These are phyloP conservation scores for Sarcophaga peregrina DNA, from an alignment of 1,140 invertebrate genomes.

Conservation along the genomic window DNA sequence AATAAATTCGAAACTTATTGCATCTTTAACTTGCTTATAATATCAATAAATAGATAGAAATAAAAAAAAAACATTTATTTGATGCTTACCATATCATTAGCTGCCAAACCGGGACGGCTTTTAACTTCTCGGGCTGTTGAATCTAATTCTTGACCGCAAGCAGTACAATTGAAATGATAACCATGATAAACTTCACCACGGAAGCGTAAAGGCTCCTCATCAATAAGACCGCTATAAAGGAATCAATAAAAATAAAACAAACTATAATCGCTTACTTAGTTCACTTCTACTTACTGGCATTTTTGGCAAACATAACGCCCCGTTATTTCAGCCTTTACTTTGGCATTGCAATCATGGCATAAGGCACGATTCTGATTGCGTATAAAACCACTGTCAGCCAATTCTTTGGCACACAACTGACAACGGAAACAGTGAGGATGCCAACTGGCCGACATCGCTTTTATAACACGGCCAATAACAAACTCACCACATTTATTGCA, in stretches of 20 bases:
- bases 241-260: conserved; percentile 2
- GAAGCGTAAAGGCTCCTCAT: conserved; percentile 95
- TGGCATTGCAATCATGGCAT: conserved; percentile 97
- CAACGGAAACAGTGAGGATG: conserved; percentile 98
- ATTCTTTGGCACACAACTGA: conserved; percentile 88
- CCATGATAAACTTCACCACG: conserved; percentile 98
- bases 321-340: conserved; percentile 92
- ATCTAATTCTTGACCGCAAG: conserved; percentile 87
- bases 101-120: conserved; percentile 86
- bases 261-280: background rate
- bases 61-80: too few relatives aligned
- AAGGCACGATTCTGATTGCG: conserved; percentile 92
- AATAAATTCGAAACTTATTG: too few relatives aligned
- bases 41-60: too few relatives aligned
- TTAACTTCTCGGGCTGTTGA: conserved; percentile 95
- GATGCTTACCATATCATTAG: conserved; percentile 91
- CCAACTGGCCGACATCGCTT: conserved; percentile 99
- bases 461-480: conserved; percentile 97
- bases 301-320: conserved; percentile 99
- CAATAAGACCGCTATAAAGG: conserved; percentile 86
- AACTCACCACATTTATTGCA: conserved; percentile 98
- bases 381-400: conserved; percentile 98
- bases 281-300: conserved; percentile 86
- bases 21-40: too few relatives aligned
- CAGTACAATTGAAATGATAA: conserved; percentile 98